Evolutionary conservation across 1,140 invertebrate species (phyloP).

Genomic region (Globodera rostochiensis): DNA sequence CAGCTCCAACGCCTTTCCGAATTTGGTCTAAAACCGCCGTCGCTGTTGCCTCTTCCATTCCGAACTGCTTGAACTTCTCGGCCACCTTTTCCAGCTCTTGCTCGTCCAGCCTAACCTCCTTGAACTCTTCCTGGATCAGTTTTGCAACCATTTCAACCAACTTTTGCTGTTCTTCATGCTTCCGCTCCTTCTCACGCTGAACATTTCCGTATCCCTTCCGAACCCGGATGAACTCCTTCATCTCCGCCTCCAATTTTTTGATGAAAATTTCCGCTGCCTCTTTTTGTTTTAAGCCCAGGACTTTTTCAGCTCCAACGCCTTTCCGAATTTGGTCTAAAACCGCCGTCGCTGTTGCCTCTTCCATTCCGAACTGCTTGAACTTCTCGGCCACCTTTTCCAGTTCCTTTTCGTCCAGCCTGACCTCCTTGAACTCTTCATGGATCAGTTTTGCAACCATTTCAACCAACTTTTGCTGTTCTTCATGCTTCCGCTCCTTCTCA

Average conservation of each 20-base stretch:
- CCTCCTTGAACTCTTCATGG: background rate
- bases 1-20: too few species aligned
- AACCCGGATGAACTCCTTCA: slow-evolving; percentile 11
- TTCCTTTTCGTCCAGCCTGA: background rate
- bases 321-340: background rate
- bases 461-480: background rate
- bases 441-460: slow-evolving; percentile 1
- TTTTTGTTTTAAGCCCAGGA: background rate
- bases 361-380: slow-evolving; percentile 2
- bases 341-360: background rate
- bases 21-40: background rate
- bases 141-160: background rate
- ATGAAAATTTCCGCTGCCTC: slow-evolving; percentile 7
- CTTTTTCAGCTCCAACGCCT: background rate
- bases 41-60: background rate
- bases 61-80: slow-evolving; percentile 15
- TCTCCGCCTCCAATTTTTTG: slow-evolving; percentile 16
- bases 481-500: background rate
- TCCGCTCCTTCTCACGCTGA: slow-evolving; percentile 12
- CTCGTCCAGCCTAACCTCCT: background rate
- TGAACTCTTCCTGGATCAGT: background rate
- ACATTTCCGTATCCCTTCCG: slow-evolving; percentile 14
- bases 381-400: background rate
- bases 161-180: background rate
- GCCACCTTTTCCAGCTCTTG: background rate